These are phyloP conservation scores for Agrenia bidenticulata DNA, from an alignment of 2,888 invertebrate species.

Conservation along the genomic window DNA sequence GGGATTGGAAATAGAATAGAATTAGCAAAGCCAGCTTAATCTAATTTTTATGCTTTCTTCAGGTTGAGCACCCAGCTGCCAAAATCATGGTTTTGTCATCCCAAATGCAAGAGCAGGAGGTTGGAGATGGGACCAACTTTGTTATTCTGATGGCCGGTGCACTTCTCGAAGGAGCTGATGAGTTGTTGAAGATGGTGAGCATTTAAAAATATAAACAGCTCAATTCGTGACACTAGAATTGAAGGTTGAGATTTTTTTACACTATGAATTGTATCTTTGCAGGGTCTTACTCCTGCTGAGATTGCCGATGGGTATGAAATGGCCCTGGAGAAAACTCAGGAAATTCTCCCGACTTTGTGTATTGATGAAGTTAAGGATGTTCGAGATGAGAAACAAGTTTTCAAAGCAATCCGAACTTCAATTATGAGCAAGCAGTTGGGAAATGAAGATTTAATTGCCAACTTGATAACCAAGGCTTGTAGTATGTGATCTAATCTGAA, in stretches of 20 bases:
- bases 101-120: constrained; percentile 97
- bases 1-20: background rate
- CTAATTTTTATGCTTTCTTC: constrained; percentile 24
- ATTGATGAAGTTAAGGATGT: constrained; percentile 74
- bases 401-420: constrained; percentile 72
- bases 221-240: too few relatives aligned
- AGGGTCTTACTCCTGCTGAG: constrained; percentile 94
- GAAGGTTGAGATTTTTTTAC: too few relatives aligned
- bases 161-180: constrained; percentile 86
- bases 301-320: constrained; percentile 93
- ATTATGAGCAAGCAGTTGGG: constrained; percentile 99
- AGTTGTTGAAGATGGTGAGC: constrained; percentile 76
- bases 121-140: constrained; percentile 98
- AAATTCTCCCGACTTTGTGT: constrained; percentile 80
- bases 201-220: too few relatives aligned
- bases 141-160: constrained; percentile 93
- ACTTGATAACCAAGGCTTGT: constrained; percentile 83
- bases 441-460: constrained; percentile 87
- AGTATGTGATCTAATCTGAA: constrained; percentile 54
- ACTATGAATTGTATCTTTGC: constrained; percentile 31
- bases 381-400: constrained; percentile 68
- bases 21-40: background rate
- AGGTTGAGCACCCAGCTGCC: constrained; percentile 96
- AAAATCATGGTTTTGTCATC: constrained; percentile 93
- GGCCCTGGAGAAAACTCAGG: constrained; percentile 83